Evolutionary conservation across 2,797 vertebrate species (phyloP).

Genomic region (Chloroceryle amazona): DNA sequence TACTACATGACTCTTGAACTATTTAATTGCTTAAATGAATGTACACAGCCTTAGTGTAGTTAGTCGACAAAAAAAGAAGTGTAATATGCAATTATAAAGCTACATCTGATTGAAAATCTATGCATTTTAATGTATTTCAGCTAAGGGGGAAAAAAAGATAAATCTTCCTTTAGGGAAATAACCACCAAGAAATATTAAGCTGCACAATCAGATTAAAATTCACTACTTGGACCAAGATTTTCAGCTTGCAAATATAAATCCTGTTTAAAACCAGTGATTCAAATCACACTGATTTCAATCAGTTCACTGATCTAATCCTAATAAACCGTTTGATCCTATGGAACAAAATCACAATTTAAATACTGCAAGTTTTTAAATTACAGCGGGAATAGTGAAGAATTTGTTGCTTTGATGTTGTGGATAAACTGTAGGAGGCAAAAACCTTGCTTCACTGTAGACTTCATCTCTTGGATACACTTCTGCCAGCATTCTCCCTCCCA

Average conservation of each 20-base stretch:
- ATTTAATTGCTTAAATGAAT: neutral
- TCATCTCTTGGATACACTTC: neutral
- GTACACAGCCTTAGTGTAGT: neutral
- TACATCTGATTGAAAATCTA: neutral
- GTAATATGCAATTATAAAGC: neutral
- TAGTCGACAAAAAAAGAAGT: neutral
- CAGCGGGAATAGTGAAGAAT: neutral
- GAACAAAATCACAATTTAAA: neutral
- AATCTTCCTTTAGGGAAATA: neutral
- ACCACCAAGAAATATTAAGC: neutral
- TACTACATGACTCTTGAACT: neutral
- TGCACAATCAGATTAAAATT: constrained; percentile 12
- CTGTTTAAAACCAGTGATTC: neutral
- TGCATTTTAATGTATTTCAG: neutral
- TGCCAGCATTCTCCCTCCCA: neutral
- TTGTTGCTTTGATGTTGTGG: neutral
- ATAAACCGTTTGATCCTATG: neutral
- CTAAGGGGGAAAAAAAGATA: neutral
- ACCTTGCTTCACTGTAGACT: neutral
- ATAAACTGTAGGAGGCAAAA: neutral
- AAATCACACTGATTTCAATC: neutral
- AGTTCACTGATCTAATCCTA: neutral
- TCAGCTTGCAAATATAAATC: neutral
- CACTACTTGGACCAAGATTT: neutral
- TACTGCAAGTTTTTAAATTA: neutral